These are phyloP conservation scores for Microtus pennsylvanicus DNA, from an alignment of 2,113 vertebrate species.

Conservation along the genomic window DNA sequence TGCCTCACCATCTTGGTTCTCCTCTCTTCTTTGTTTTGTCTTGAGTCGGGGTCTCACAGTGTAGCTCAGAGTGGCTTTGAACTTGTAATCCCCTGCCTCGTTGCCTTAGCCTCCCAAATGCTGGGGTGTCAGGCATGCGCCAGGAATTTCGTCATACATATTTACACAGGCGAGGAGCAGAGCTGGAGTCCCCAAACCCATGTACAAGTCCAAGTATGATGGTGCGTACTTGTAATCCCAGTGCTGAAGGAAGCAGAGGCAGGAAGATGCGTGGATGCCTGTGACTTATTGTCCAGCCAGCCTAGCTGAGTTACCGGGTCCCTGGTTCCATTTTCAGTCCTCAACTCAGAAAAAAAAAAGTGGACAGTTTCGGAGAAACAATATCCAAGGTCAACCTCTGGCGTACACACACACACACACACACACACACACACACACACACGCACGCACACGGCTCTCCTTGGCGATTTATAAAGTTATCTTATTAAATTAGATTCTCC, in stretches of 20 bases:
- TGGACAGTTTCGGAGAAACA: neutral
- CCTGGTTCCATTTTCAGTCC: neutral
- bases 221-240: neutral
- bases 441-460: neutral
- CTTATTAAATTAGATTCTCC: neutral
- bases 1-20: neutral
- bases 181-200: neutral
- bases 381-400: neutral
- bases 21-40: neutral
- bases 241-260: neutral
- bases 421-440: neutral
- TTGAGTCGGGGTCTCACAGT: neutral
- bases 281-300: neutral
- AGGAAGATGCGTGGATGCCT: neutral
- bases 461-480: constrained; percentile 17
- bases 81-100: neutral
- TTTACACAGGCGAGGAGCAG: neutral
- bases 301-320: neutral
- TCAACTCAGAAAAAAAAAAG: neutral
- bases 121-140: neutral
- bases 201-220: too few relatives aligned
- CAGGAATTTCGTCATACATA: neutral
- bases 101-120: neutral
- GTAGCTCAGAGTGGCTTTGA: neutral
- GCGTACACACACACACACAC: neutral